Percentiles rank a stretch among this genome's conserved stretches.
These are phyloP conservation scores for Drosophila emarginata DNA, from an alignment of 2,888 invertebrate genomes.

Conservation along the genomic window DNA sequence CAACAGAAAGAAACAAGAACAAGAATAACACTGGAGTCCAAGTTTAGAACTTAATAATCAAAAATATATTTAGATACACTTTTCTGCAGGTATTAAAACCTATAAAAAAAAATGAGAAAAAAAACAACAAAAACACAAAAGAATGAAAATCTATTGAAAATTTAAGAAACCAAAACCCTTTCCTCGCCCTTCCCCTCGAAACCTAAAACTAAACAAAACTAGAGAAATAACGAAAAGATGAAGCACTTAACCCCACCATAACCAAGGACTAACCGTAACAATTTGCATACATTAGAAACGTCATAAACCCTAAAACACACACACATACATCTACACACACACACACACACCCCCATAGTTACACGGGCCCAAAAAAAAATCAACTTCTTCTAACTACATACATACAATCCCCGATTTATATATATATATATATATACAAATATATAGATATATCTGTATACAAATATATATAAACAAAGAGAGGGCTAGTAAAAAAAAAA, in stretches of 20 bases:
- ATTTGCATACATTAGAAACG: constrained; percentile 42
- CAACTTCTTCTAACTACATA: neutral
- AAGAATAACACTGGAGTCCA: constrained; percentile 72
- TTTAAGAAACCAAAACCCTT: neutral
- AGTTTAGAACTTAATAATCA: constrained; percentile 78
- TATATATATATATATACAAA: constrained; percentile 8
- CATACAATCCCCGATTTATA: constrained; percentile 10
- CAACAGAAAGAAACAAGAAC: constrained; percentile 47
- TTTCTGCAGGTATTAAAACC: constrained; percentile 73
- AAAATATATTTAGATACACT: constrained; percentile 78
- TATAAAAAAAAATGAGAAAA: constrained; percentile 18
- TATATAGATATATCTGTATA: constrained; percentile 10
- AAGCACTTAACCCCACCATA: constrained; percentile 77
- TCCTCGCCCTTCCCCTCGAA: neutral
- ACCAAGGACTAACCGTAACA: constrained; percentile 68
- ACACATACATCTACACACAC: constrained; percentile 31
- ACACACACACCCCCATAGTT: constrained; percentile 45
- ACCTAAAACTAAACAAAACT: constrained; percentile 28
- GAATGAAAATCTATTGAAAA: neutral
- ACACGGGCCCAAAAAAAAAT: constrained; percentile 65
- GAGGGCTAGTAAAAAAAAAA: neutral
- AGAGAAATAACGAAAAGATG: constrained; percentile 58
- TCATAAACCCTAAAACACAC: constrained; percentile 71
- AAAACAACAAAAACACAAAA: constrained; percentile 24
- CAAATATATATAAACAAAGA: constrained; percentile 16